Percentiles rank a stretch among this genome's conserved stretches.
Evolutionary conservation across 2,888 invertebrate genomes (phyloP).

Genomic region (Bedellia somnulentella): DNA sequence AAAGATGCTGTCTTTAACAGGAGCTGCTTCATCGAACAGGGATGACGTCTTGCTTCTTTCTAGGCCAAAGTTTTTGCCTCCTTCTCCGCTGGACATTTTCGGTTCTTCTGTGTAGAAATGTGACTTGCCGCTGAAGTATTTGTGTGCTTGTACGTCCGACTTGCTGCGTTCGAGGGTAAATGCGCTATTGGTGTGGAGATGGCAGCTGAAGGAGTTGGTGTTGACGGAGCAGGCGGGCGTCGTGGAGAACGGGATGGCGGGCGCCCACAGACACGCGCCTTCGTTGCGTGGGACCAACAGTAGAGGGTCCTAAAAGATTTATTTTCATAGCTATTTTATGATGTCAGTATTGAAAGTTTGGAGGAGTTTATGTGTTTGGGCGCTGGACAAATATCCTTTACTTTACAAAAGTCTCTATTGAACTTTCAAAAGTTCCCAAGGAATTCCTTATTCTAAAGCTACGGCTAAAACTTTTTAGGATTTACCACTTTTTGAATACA

Average conservation of each 20-base stretch:
- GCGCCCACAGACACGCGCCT: conserved; percentile 55
- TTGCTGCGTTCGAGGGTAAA: conserved; percentile 47
- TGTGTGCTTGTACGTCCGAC: conserved; percentile 43
- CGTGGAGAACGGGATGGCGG: conserved; percentile 42
- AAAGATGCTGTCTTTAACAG: conserved; percentile 33
- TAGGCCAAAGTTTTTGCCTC: conserved; percentile 21
- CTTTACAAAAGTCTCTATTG: no score
- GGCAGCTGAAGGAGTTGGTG: conserved; percentile 45
- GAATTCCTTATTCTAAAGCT: no score
- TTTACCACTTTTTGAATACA: no score
- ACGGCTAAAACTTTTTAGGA: no score
- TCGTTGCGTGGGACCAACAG: conserved; percentile 64
- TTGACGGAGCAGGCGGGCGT: conserved; percentile 39
- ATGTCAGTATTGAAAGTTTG: no score
- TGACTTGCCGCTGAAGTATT: conserved; percentile 23
- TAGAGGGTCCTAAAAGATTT: conserved; percentile 59
- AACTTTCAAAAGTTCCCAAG: no score
- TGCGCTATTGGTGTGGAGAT: conserved; percentile 40
- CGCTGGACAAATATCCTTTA: no score
- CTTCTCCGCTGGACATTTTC: conserved; percentile 9
- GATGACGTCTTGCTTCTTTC: conserved; percentile 48
- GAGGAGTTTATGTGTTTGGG: no score
- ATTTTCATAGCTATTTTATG: no score
- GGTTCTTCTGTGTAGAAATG: conserved; percentile 35
- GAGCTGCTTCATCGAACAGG: conserved; percentile 23